Base-by-base conservation (phyloP, 2,888 invertebrate genomes). In the Chloroclysta siterata region DNA sequence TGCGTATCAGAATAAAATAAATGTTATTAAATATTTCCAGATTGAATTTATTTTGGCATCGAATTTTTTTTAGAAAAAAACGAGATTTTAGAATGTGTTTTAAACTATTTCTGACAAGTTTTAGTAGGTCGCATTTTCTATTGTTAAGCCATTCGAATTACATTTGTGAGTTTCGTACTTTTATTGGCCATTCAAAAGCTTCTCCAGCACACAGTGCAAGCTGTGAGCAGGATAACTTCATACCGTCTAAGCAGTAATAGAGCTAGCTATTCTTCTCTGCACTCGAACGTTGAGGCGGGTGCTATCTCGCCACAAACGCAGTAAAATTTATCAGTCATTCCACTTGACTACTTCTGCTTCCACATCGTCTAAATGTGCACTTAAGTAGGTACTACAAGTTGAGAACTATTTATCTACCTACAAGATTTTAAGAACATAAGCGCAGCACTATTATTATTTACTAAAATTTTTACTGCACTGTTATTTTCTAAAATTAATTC, bases 311-410 rank as follows among this genome's bases (percentile, higher is more conserved):
- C 73, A 68, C 77, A 77, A 77, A 75, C 68, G 69, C 70, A 73
- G 73, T 80, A 77, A 80, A 80, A 79, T 80, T 78, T 80, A 82
- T 81, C 79, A 70, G 71, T 64, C 71, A 76, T 79, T 79, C 76
- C 73, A 60, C 74, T 75, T 66, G 70, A 71, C 69, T 78, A 72
- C 76, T 66, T 77, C 70, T 65, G 68, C 55, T 46, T 54, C 54
- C 62, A 52, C 48, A 59, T 53, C 22, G 46, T 51, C 63, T 58
- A 41, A 57, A 15, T 36, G 55, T 33, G 6, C 39, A 51, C 42
- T 42, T 6, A 8, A 22, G 22, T 22, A 22, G 22, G 22, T 58
- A 53, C 55, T n/a, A 61, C 39, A 29, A 56, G 7, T 48, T 53
- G 48, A 56, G 11, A 50, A 47, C 57, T 53, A 50, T 39, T 39